Conservation (phyloP, 2,113 vertebrate species). For the Hypanus sabinus region DNA sequence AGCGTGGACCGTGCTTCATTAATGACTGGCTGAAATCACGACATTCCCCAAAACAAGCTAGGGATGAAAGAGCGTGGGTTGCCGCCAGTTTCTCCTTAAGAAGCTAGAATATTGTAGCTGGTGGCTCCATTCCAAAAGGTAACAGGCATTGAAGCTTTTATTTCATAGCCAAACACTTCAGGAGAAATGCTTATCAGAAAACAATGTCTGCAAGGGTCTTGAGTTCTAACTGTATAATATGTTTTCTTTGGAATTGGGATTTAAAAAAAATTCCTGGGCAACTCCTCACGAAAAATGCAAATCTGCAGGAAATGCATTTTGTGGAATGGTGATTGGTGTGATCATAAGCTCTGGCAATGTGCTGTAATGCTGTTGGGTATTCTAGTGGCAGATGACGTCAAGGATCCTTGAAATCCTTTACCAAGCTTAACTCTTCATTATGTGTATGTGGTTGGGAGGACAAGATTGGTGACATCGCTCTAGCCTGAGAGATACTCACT, state of each 20-base stretch:
- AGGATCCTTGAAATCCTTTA: background rate
- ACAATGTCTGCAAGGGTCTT: no score
- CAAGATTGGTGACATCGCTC: background rate
- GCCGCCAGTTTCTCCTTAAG: background rate
- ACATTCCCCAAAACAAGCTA: background rate
- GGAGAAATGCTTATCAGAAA: background rate
- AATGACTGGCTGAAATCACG: no score
- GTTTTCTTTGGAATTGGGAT: constrained; percentile 3
- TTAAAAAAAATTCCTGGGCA: background rate
- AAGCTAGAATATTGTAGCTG: background rate
- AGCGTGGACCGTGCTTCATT: background rate
- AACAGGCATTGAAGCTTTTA: background rate
- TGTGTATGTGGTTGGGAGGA: background rate
- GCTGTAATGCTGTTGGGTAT: background rate
- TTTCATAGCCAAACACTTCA: background rate
- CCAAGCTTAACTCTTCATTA: constrained; percentile 17
- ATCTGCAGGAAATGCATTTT: background rate
- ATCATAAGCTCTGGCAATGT: background rate
- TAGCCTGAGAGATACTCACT: background rate
- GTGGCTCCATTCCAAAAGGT: background rate
- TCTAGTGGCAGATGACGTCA: background rate
- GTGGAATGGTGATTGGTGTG: background rate
- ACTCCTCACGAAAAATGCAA: background rate
- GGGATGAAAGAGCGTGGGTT: background rate
- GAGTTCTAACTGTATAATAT: background rate